Evolutionary conservation across 1,140 invertebrate species (phyloP), one percentile per base, ranked within the genome.

Genomic region (Ostrea edulis): DNA sequence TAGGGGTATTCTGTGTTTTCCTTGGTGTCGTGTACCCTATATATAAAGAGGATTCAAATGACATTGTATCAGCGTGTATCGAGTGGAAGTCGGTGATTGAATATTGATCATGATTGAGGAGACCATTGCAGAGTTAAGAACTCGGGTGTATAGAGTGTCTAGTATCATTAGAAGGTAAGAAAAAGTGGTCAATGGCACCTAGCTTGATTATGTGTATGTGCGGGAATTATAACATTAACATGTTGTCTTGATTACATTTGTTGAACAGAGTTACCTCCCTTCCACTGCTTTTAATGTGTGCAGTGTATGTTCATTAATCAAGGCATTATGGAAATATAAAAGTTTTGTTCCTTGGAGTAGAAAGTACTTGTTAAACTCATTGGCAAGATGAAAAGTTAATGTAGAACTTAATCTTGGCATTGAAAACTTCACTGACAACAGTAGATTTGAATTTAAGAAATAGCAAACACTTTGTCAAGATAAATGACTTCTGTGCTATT

Each of bases 101-200:
- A 25, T 77, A 77, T 77, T 17, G 68, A 77, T 29, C 68, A 77
- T 77, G 68, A 77, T 77, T 35, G 68, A 77, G 68, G 68, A 77
- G 12, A 77, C 68, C 0, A 77, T 77, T 14, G 68, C 68, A 7
- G 68, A 77, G 29, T 35, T 77, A 11, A 77, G 29, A 77, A 77
- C 22, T 77, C 68, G 68, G 11, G 68, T 77, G 11, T 77, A 77
- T 25, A 77, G 68, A 14, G 68, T 77, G 9, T 77, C 68, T 14
- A 77, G 68, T 77, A 77, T 77, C 22, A 25, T 77, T 29, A 77
- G 68, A 14, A 77, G 68, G 68, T 77, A 77, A 77, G 68, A 35
- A 14, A 14, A 25, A 29, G 8, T 77, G 22, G n/a, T 62, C 14
- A 17, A n/a, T 62, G 7, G 14, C 7, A 20, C n/a, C 55, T 62